Base-by-base conservation (phyloP, 1,140 invertebrate genomes). In the Drosophila rufa region DNA sequence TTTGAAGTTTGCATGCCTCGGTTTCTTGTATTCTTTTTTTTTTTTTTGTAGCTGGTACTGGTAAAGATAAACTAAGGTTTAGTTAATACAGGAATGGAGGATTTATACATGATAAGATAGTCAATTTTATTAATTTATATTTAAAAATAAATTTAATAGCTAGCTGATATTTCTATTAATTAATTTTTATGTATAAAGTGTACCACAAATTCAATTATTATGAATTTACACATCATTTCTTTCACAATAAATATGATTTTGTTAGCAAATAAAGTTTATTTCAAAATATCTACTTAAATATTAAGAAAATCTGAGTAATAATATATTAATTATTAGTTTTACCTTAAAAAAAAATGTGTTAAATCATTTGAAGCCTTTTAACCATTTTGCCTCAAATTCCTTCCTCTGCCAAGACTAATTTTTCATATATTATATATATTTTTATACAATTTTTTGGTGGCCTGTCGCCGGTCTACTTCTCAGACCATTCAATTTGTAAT, bases 1-100 rank as follows among this genome's bases (percentile, higher is more conserved):
- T 87, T 87, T 87, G 83, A 87, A 83, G 83, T 87, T 87, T n/a
- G 56, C 38, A 40, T 3, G 36, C 36, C 51, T 55, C 64, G 50
- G 30, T n/a, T 75, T 58, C 55, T 53, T 48, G 47, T 25, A 46
- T 51, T 42, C 2, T 70, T 53, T 45, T 59, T 59, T 45, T 59
- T 59, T n/a, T 40, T 9, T 38, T 38, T 40, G 19, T 50, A 11
- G 30, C 6, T 15, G 9, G 6, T 19, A n/a, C 4, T 47, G 60
- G 25, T 14, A 27, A 66, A 48, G 46, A 43, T 17, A 62, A 69
- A 76, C 55, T 73, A 66, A 30, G 19, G 9, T 45, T 27, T 58
- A 17, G 15, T 22, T 38, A 15, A 22, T 19, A 22, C 9, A 22
- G 11, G 17, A n/a, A 42, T 15, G 0, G 2, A 19, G 17, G 11